Evolutionary conservation across 2,888 invertebrate genomes (phyloP), one percentile per base, ranked within the genome.

Genomic region (Cartodere bifasciata): DNA sequence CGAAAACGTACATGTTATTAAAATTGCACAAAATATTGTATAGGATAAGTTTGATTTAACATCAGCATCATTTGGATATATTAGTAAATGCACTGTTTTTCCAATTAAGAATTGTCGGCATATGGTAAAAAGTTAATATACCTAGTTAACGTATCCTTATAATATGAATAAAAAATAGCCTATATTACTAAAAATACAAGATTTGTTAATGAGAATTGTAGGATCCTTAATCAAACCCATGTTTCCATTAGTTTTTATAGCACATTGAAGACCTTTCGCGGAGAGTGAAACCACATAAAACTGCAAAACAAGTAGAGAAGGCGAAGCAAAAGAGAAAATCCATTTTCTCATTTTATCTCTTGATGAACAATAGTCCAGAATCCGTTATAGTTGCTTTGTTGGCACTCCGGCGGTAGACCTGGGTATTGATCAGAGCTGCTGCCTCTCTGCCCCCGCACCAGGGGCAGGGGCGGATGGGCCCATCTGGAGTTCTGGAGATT

Each of bases 341-440:
- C 55, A 56, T 55, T 54, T 59, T 58, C 60, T 56, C 60, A 58
- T 60, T 59, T 59, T 59, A 60, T 60, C 58, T 58, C 53, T 53
- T 55, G 58, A 60, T 60, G 60, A 60, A 60, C 60, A 60, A 60
- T 60, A 58, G 58, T 56, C 56, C 56, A 58, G 60, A 56, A 59
- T 60, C 58, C 58, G 58, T 58, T 60, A 59, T 60, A 60, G 60
- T 60, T 60, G 60, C 60, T 60, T 60, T 60, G 60, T 60, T 59
- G 57, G 58, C 60, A 60, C 57, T 59, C 57, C 56, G 57, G 58
- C 56, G 60, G 58, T 58, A 58, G 59, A 58, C 60, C 59, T 59
- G 59, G 56, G 59, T 60, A 60, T 60, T 60, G 60, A 60, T 60
- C 60, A 60, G 60, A 51, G 52, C 44, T 40, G 37, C 39, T 47